A percentile compares a stretch with the other conserved stretches of the same genome.
These are phyloP conservation scores for Gortyna flavago DNA, from an alignment of 2,888 invertebrate genomes.

Conservation along the genomic window DNA sequence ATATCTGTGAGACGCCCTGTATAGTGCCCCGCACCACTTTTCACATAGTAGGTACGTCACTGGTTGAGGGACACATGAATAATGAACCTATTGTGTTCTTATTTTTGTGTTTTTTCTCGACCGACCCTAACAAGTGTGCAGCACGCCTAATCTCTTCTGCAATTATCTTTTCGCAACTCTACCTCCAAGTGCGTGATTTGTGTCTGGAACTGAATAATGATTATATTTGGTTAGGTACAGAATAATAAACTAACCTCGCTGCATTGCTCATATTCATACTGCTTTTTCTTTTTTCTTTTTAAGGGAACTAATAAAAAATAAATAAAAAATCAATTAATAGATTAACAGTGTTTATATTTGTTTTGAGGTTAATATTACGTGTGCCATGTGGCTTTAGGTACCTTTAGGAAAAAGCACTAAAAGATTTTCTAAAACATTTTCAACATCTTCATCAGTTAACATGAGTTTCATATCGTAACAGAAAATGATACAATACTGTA, in stretches of 20 bases:
- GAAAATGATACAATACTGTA: conserved; percentile 76
- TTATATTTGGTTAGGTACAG: not conserved
- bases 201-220: not conserved
- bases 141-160: not conserved
- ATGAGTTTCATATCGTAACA: conserved; percentile 81
- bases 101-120: too few species aligned
- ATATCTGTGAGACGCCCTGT: too few species aligned
- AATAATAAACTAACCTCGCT: not conserved
- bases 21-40: too few species aligned
- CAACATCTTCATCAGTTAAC: conserved; percentile 83
- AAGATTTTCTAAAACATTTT: conserved; percentile 84
- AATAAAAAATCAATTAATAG: conserved; percentile 76
- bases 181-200: not conserved
- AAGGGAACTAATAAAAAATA: conserved; percentile 33
- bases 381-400: conserved; percentile 87
- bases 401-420: conserved; percentile 86
- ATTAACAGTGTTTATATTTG: conserved; percentile 90
- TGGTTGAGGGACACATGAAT: too few species aligned
- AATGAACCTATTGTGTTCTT: too few species aligned
- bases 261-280: not conserved
- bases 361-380: conserved; percentile 88
- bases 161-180: not conserved
- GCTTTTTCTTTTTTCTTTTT: not conserved
- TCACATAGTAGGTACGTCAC: too few species aligned
- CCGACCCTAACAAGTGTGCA: not conserved